A percentile compares a stretch with the other conserved stretches of the same genome.
Evolutionary conservation across 2,113 vertebrate species (phyloP).

Genomic region (Calonectris borealis): DNA sequence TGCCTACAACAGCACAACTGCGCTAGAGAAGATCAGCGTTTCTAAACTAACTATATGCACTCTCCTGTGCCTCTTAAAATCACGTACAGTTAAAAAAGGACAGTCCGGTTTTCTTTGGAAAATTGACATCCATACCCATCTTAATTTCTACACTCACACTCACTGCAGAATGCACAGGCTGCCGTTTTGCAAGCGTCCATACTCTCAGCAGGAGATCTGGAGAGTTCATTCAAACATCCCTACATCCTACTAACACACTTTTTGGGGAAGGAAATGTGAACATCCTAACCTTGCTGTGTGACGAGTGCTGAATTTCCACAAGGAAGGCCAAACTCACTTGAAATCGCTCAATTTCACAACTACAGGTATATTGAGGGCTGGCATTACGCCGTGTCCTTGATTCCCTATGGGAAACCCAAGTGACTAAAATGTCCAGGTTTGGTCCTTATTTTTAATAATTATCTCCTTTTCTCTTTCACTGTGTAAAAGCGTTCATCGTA

Average conservation of each 20-base stretch:
- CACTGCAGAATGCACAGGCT: background rate
- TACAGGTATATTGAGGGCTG: background rate
- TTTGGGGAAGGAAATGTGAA: background rate
- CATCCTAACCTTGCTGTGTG: background rate
- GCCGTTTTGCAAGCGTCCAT: background rate
- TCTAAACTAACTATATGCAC: no score
- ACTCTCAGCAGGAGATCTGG: background rate
- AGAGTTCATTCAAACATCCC: background rate
- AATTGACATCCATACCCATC: background rate
- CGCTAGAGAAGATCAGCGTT: background rate
- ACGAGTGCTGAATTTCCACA: background rate
- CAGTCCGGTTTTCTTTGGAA: background rate
- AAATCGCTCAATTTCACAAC: background rate
- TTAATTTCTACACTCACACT: background rate
- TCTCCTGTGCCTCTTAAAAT: background rate
- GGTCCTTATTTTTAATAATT: background rate
- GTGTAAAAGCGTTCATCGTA: rapidly evolving
- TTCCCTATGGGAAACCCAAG: no score
- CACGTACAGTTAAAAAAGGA: rapidly evolving
- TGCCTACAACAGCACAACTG: background rate
- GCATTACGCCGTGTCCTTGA: no score
- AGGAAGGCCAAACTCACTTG: background rate
- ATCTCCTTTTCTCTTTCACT: background rate
- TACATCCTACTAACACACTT: background rate
- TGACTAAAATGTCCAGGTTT: background rate